Evolutionary conservation across 2,113 vertebrate genomes (phyloP).

Genomic region (Serinus canaria): DNA sequence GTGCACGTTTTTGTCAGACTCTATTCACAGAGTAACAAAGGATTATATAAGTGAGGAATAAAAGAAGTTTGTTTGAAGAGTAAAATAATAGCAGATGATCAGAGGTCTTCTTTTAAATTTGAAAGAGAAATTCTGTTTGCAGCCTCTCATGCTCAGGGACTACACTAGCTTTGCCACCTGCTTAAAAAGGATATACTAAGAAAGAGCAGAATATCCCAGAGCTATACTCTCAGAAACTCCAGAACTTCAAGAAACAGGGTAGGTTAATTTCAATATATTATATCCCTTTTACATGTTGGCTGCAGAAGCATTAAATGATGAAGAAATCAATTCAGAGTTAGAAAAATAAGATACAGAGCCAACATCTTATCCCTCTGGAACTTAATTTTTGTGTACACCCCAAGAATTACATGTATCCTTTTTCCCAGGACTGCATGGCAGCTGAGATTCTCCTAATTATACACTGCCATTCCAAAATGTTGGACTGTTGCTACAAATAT

Average conservation of each 20-base stretch:
- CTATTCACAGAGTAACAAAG: neutral
- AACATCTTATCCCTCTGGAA: neutral
- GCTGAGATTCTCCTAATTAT: neutral
- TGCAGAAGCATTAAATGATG: neutral
- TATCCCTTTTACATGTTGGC: neutral
- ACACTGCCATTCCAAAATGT: neutral
- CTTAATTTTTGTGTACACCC: neutral
- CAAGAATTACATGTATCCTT: neutral
- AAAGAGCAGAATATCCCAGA: neutral
- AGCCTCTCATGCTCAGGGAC: neutral
- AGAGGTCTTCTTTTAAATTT: constrained; percentile 2
- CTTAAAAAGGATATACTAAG: neutral
- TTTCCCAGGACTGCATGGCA: neutral
- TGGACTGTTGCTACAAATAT: neutral
- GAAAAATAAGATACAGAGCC: neutral
- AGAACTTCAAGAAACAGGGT: neutral
- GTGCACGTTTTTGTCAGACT: neutral
- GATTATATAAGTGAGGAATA: neutral
- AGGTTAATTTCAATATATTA: neutral
- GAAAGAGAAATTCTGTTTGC: neutral
- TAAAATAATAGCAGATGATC: neutral
- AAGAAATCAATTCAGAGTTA: neutral
- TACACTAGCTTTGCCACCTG: neutral
- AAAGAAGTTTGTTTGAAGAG: constrained; percentile 14
- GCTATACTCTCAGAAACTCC: neutral